Evolutionary conservation across 1,140 invertebrate species (phyloP).

Genomic region (Drosophila triauraria): DNA sequence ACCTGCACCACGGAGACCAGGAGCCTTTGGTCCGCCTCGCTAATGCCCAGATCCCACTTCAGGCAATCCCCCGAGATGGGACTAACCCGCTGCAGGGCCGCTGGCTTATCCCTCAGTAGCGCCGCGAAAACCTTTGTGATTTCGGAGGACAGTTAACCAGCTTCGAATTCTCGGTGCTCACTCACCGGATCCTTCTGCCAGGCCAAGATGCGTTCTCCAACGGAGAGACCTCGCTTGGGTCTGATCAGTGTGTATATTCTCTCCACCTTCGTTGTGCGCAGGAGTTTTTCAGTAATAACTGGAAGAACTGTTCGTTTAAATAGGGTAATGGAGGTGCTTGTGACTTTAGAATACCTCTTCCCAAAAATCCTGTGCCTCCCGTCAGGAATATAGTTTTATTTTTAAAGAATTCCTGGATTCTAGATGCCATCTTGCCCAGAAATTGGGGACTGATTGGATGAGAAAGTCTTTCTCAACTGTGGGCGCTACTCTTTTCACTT

Average conservation of each 20-base stretch:
- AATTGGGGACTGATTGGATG: neutral
- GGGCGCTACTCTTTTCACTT: neutral
- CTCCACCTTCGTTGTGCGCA: constrained; percentile 89
- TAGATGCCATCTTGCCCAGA: constrained; percentile 16
- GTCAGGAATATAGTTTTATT: constrained; percentile 43
- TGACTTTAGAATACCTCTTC: constrained; percentile 11
- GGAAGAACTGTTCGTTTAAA: neutral
- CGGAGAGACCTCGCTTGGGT: constrained; percentile 90
- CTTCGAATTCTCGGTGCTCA: neutral
- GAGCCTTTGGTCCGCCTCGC: constrained; percentile 85
- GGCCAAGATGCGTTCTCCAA: constrained; percentile 87
- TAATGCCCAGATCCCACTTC: constrained; percentile 89
- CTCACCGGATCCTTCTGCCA: constrained; percentile 86
- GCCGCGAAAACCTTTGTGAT: constrained; percentile 28
- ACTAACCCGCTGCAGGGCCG: constrained; percentile 18
- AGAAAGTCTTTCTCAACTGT: constrained; percentile 2
- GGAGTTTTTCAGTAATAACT: constrained; percentile 92
- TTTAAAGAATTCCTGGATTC: constrained; percentile 40
- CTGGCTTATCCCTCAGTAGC: constrained; percentile 8
- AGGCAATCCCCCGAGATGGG: constrained; percentile 87
- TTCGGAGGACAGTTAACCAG: neutral
- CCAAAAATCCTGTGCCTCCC: constrained; percentile 51
- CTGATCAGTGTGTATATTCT: constrained; percentile 91
- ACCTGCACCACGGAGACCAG: constrained; percentile 86
- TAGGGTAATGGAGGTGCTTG: too few species aligned